phyloP scores from a whole-genome alignment of 1,140 invertebrate genomes.

The Rhyzopertha dominica region DNA sequence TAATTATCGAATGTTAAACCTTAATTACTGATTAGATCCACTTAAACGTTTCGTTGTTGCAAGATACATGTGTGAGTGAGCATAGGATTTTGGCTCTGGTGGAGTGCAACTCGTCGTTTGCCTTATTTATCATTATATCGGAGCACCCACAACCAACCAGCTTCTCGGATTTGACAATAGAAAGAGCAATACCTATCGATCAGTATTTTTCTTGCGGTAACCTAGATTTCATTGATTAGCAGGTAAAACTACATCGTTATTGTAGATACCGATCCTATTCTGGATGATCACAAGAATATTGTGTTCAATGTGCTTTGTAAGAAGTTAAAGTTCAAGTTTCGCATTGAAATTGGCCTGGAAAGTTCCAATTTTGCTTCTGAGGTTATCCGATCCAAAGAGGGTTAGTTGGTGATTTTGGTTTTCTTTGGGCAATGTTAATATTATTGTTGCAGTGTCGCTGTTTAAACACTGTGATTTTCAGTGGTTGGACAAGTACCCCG shows the following conservation, averaged over 20 bases:
- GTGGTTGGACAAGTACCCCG: conserved; percentile 38
- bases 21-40: conserved; percentile 35
- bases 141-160: conserved; percentile 57
- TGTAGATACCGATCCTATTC: conserved; percentile 53
- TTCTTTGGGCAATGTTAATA: background rate
- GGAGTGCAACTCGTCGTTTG: conserved; percentile 57
- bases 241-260: conserved; percentile 16
- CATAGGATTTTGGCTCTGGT: conserved; percentile 60
- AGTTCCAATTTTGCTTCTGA: conserved; percentile 59
- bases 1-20: conserved; percentile 16
- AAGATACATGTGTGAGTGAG: conserved; percentile 38
- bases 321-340: conserved; percentile 56
- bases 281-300: conserved; percentile 51
- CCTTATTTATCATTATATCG: conserved; percentile 59
- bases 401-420: conserved; percentile 40
- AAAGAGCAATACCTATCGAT: conserved; percentile 70
- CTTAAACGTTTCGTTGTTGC: conserved; percentile 36
- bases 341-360: conserved; percentile 57
- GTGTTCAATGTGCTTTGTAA: conserved; percentile 56
- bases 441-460: conserved; percentile 30
- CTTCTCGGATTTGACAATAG: conserved; percentile 65
- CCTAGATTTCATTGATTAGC: conserved; percentile 27
- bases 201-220: conserved; percentile 71
- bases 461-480: conserved; percentile 28
- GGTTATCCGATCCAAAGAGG: conserved; percentile 48